These are phyloP conservation scores for Leucozona laternaria DNA, from an alignment of 2,888 invertebrate species.

Conservation along the genomic window DNA sequence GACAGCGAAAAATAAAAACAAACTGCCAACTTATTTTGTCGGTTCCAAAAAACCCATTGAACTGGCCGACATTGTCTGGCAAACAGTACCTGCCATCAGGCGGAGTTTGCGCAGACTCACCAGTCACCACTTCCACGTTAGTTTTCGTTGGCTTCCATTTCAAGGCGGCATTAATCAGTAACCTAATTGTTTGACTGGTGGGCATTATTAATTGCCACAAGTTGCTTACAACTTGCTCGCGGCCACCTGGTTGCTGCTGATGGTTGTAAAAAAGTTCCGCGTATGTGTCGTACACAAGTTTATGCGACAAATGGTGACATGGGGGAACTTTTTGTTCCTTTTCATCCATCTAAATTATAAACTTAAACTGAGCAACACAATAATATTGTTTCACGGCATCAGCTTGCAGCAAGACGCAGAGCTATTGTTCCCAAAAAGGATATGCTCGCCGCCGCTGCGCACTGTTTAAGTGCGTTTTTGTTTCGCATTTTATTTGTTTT, in stretches of 20 bases:
- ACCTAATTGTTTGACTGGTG: constrained; percentile 76
- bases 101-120: constrained; percentile 26
- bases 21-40: constrained; percentile 23
- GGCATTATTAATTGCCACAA: constrained; percentile 75
- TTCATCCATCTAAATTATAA: neutral
- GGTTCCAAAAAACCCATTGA: constrained; percentile 52
- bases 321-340: constrained; percentile 25
- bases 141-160: constrained; percentile 50
- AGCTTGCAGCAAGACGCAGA: constrained; percentile 1
- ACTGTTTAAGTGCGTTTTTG: constrained; percentile 43
- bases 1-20: constrained; percentile 33
- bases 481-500: constrained; percentile 3
- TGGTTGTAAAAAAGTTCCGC: constrained; percentile 55
- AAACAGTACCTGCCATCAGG: constrained; percentile 38
- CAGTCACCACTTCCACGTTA: neutral
- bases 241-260: constrained; percentile 64
- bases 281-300: constrained; percentile 63
- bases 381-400: constrained; percentile 23
- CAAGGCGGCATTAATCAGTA: constrained; percentile 74
- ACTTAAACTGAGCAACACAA: constrained; percentile 34
- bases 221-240: constrained; percentile 72
- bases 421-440: constrained; percentile 72
- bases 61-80: constrained; percentile 53
- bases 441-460: neutral
- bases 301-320: constrained; percentile 74